Percentiles rank a stretch among this genome's conserved stretches.
Evolutionary conservation across 1,140 invertebrate species (phyloP).

Genomic region (Cryptotermes secundus): DNA sequence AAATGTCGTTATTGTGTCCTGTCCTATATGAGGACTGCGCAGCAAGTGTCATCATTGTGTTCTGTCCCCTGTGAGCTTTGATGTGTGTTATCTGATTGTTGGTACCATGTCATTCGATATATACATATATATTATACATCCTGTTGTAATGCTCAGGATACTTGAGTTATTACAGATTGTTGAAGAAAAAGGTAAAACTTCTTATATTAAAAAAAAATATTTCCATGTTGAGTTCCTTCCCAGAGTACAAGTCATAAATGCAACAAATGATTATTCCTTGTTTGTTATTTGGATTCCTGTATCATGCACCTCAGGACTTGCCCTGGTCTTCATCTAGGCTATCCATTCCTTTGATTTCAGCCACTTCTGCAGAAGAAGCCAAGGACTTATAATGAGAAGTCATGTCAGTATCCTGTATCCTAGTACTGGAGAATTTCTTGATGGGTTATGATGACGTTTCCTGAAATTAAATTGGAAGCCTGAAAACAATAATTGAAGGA

Average conservation of each 20-base stretch:
- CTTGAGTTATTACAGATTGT: not conserved
- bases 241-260: constrained; percentile 3
- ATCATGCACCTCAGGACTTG: not conserved
- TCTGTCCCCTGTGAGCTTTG: not conserved
- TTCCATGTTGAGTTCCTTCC: not conserved
- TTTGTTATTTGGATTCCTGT: not conserved
- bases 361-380: no score
- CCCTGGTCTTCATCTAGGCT: no score
- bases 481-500: no score
- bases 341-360: no score
- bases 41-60: not conserved
- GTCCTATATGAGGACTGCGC: no score
- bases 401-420: no score
- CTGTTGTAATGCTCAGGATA: not conserved
- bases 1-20: not conserved
- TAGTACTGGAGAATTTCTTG: no score
- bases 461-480: no score
- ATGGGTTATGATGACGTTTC: no score
- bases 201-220: not conserved
- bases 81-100: constrained; percentile 8
- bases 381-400: no score
- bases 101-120: constrained; percentile 1
- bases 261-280: not conserved
- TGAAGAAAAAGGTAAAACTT: not conserved
- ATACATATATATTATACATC: not conserved